phyloP scores from a whole-genome alignment of 2,797 vertebrate genomes.

The Takifugu ocellatus region DNA sequence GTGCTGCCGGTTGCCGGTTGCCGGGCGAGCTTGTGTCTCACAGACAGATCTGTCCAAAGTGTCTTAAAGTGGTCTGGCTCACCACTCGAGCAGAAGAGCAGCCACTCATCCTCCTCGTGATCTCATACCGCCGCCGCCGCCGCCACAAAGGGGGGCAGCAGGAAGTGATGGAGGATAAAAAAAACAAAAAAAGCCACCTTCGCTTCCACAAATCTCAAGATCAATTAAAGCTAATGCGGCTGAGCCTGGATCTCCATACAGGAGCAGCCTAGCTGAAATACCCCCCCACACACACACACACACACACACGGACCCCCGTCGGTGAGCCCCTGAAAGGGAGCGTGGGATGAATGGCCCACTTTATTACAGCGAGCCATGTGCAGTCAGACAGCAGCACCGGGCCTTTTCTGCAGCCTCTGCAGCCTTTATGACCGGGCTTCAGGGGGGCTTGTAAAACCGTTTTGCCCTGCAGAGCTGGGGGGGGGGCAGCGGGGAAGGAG shows the following conservation, averaged over 20 bases:
- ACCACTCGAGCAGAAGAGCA: constrained; percentile 35
- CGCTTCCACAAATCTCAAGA: constrained; percentile 55
- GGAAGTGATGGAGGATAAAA: constrained; percentile 24
- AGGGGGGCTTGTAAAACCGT: constrained; percentile 69
- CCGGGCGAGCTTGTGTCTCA: not conserved
- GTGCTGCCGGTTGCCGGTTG: no score
- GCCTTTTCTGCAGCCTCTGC: constrained; percentile 56
- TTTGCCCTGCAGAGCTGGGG: constrained; percentile 33
- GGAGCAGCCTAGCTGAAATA: constrained; percentile 48
- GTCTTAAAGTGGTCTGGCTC: constrained; percentile 20
- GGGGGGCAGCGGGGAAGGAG: not conserved
- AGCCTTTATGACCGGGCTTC: constrained; percentile 67
- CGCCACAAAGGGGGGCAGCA: constrained; percentile 39
- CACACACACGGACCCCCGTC: constrained; percentile 51
- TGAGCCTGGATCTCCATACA: constrained; percentile 52
- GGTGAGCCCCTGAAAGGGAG: constrained; percentile 61
- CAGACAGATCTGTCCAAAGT: constrained; percentile 4
- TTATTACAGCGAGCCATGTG: constrained; percentile 72
- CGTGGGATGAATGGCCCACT: constrained; percentile 69
- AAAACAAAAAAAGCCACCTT: constrained; percentile 52
- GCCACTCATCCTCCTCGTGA: constrained; percentile 47
- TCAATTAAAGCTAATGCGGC: constrained; percentile 65
- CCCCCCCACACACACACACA: constrained; percentile 38
- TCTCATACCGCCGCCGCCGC: constrained; percentile 25
- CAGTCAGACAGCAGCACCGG: constrained; percentile 65